Evolutionary conservation across 2,888 invertebrate species (phyloP), one percentile per base, ranked within the genome.

Genomic region (Drosophila percnosoma): DNA sequence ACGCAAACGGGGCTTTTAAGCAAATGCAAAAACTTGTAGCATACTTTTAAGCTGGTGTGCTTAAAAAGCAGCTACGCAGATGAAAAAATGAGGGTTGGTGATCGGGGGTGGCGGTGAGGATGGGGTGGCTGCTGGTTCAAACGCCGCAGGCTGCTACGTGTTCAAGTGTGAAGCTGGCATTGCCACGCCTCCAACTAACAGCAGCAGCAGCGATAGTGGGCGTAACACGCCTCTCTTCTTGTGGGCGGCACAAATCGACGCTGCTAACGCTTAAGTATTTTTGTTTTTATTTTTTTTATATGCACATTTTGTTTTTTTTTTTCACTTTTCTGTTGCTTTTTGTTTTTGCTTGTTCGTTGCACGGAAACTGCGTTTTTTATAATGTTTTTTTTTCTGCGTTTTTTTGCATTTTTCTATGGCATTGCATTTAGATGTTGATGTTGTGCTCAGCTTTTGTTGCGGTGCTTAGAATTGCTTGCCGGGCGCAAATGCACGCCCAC

Each of bases 381-480:
- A 11, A 38, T 45, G 83, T 88, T 90, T 80, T 55, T 51, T 62
- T 40, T 65, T 63, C 10, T 24, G 5, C 15, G 15, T 29, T 72
- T 72, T 72, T 82, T 80, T 80, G 62, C 60, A 70, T 81, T 75
- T 82, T 83, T 79, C 80, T 77, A 74, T 78, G 68, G 79, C 84
- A 78, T 78, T 86, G 90, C 85, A 86, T 86, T 86, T 86, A 90
- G 85, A 88, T 88, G 85, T 89, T 87, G 82, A 71, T 78, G 83
- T 77, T 71, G 82, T 70, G 68, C 75, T 78, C 75, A 68, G 88
- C 86, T 83, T 88, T 88, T 88, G 90, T 90, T 88, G 88, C 83
- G 80, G 68, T 80, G 80, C 83, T 86, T 87, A 87, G 84, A 83
- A 83, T 82, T 84, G 77, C 86, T 73, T 66, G 58, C 49, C 57